Evolutionary conservation across 2,797 vertebrate species (phyloP).

Genomic region (Ciconia nigra): DNA sequence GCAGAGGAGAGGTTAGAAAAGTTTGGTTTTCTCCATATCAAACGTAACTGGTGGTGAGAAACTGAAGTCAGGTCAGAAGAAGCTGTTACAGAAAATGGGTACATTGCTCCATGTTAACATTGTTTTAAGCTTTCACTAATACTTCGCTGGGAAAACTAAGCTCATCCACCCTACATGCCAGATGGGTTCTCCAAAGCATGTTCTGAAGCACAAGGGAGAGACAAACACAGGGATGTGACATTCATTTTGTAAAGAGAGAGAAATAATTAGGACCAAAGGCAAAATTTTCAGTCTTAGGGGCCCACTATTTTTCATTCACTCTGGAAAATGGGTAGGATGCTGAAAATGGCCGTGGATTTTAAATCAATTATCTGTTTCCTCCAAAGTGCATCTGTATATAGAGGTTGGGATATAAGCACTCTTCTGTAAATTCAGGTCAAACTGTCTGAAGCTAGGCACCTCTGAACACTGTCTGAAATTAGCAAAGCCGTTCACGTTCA

Average conservation of each 20-base stretch:
- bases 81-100: neutral
- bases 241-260: neutral
- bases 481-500: fast-evolving
- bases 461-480: neutral
- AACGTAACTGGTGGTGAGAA: neutral
- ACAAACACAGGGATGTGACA: neutral
- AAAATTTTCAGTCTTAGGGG: neutral
- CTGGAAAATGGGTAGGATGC: neutral
- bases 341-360: neutral
- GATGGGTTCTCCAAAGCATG: neutral
- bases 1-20: neutral
- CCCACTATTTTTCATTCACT: neutral
- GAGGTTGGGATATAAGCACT: neutral
- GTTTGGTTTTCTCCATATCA: neutral
- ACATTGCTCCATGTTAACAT: neutral
- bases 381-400: neutral
- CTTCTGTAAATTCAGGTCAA: neutral
- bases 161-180: neutral
- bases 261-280: neutral
- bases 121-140: neutral
- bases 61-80: neutral
- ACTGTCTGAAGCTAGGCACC: neutral
- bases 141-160: neutral
- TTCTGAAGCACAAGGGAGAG: neutral
- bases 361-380: neutral